A percentile compares a stretch with the other conserved stretches of the same genome.
phyloP scores from a whole-genome alignment of 2,888 invertebrate genomes.

The Doris montereyensis region DNA sequence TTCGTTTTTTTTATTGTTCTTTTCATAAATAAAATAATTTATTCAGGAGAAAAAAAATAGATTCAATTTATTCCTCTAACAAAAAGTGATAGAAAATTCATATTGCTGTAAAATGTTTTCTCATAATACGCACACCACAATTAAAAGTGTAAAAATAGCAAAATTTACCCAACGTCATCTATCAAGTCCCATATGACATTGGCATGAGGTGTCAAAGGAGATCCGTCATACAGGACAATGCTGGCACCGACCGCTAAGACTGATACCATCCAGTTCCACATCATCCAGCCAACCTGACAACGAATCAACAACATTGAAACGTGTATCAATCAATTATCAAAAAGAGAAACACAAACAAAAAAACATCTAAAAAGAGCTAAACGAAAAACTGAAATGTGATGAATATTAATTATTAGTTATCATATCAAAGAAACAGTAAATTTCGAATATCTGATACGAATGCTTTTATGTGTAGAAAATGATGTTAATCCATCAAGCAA shows the following conservation, averaged over 20 bases:
- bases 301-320: not conserved
- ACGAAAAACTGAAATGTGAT: not conserved
- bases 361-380: not conserved
- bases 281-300: constrained; percentile 77
- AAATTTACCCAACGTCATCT: constrained; percentile 73
- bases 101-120: no score
- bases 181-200: constrained; percentile 75
- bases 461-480: no score
- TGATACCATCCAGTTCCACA: constrained; percentile 78
- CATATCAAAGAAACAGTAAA: no score
- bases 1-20: no score
- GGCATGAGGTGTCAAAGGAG: constrained; percentile 75
- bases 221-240: constrained; percentile 77
- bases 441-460: no score
- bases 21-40: no score
- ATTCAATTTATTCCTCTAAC: no score
- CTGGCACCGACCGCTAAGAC: constrained; percentile 74
- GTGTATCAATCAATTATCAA: not conserved
- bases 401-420: not conserved
- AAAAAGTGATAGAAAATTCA: no score
- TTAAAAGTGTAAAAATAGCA: no score
- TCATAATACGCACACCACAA: no score
- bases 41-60: no score
- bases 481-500: no score
- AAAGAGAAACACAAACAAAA: not conserved